These are phyloP conservation scores for Melanophora roralis DNA, from an alignment of 2,888 invertebrate species.

Conservation along the genomic window DNA sequence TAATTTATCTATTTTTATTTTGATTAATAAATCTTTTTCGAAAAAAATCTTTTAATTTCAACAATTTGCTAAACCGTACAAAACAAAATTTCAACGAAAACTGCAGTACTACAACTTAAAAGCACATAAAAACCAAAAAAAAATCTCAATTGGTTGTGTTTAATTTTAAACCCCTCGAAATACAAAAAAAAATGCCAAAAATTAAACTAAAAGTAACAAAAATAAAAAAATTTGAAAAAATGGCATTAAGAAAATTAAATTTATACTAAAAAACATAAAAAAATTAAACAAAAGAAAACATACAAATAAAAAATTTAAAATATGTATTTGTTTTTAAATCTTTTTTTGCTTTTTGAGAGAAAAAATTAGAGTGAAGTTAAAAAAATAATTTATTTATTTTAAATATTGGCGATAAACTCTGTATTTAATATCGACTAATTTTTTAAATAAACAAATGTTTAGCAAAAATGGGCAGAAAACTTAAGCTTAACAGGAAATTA, in stretches of 20 bases:
- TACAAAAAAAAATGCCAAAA: conserved; percentile 1
- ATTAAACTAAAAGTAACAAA: not conserved
- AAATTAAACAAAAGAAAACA: not conserved
- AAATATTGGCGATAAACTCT: conserved; percentile 18
- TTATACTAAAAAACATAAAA: conserved; percentile 17
- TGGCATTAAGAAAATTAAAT: not conserved
- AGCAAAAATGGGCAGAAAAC: not conserved
- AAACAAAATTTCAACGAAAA: conserved; percentile 56
- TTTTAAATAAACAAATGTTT: not conserved
- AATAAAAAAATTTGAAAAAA: not conserved
- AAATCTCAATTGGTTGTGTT: conserved; percentile 28
- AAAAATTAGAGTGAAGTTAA: no score
- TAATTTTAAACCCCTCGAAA: conserved; percentile 37
- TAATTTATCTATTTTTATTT: no score
- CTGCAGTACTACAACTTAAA: conserved; percentile 39
- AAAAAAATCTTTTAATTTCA: conserved; percentile 30
- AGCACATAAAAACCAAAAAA: conserved; percentile 2
- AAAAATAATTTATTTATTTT: not conserved
- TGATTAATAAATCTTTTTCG: not conserved
- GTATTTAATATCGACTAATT: conserved; percentile 8
- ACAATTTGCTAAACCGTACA: conserved; percentile 55
- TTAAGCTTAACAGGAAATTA: not conserved
- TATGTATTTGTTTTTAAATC: no score
- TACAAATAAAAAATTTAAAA: not conserved
- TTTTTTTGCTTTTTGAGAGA: no score